These are phyloP conservation scores for Idris sp. DNA, from an alignment of 1,140 invertebrate genomes.

Conservation along the genomic window DNA sequence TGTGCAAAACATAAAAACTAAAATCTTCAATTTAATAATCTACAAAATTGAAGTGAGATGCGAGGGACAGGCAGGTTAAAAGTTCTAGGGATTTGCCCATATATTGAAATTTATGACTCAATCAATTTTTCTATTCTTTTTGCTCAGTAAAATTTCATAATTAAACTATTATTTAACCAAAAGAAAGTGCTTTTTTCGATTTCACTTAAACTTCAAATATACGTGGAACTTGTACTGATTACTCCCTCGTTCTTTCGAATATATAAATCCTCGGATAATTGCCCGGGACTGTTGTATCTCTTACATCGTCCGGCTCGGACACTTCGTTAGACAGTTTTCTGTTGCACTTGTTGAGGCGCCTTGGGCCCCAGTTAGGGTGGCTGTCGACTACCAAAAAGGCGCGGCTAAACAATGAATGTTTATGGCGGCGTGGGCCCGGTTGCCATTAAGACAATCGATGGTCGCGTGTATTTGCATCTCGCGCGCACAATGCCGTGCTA, in stretches of 20 bases:
- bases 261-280: conserved; percentile 43
- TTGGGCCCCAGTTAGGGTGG: conserved; percentile 15
- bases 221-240: too few relatives aligned
- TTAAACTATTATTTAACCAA: too few relatives aligned
- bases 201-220: too few relatives aligned
- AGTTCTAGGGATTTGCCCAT: too few relatives aligned
- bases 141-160: too few relatives aligned
- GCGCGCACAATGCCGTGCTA: conserved; percentile 71
- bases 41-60: too few relatives aligned
- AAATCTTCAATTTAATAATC: too few relatives aligned
- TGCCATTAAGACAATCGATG: conserved; percentile 74
- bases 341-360: conserved; percentile 50
- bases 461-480: conserved; percentile 71
- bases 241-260: neutral
- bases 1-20: too few relatives aligned
- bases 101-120: too few relatives aligned
- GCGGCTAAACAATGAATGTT: conserved; percentile 76
- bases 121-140: too few relatives aligned
- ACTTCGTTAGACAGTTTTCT: conserved; percentile 57
- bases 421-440: conserved; percentile 64
- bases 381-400: conserved; percentile 68
- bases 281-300: conserved; percentile 30
- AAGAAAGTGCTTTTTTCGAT: too few relatives aligned
- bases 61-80: too few relatives aligned
- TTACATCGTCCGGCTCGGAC: conserved; percentile 17